These are phyloP conservation scores for Mugil cephalus DNA, from an alignment of 2,113 vertebrate genomes.

Conservation along the genomic window DNA sequence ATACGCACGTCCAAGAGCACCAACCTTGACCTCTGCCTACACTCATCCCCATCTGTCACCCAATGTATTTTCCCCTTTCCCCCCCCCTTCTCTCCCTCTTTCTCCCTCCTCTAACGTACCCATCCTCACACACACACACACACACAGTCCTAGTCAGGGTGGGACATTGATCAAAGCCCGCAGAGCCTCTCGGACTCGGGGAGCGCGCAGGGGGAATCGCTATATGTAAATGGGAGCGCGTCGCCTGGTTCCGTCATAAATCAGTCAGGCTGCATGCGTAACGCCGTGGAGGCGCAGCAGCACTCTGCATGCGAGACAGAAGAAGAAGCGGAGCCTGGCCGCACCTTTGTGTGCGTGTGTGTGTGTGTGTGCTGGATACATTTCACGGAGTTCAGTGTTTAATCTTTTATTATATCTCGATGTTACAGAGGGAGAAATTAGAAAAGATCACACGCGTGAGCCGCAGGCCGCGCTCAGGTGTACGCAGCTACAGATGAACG, in stretches of 20 bases:
- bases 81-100: conserved; percentile 8
- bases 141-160: conserved; percentile 76
- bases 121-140: conserved; percentile 24
- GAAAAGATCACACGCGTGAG: not conserved
- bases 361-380: not conserved
- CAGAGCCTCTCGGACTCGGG: conserved; percentile 78
- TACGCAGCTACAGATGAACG: not conserved
- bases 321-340: not conserved
- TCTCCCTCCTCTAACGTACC: conserved; percentile 22
- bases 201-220: conserved; percentile 82
- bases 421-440: not conserved
- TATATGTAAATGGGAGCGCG: conserved; percentile 89
- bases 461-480: conserved; percentile 29
- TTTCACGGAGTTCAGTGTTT: not conserved
- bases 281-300: conserved; percentile 35
- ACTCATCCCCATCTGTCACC: conserved; percentile 93
- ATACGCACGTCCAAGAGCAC: conserved; percentile 70
- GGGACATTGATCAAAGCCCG: conserved; percentile 91
- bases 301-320: conserved; percentile 14
- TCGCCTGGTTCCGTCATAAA: conserved; percentile 87
- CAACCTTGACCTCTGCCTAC: conserved; percentile 94
- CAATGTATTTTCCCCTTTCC: conserved; percentile 70
- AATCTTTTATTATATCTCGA: conserved; percentile 7
- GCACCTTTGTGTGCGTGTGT: not conserved
- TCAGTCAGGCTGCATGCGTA: conserved; percentile 80